Evolutionary conservation across 2,888 invertebrate genomes (phyloP), one percentile per base, ranked within the genome.

Genomic region (Nomada goodeniana): DNA sequence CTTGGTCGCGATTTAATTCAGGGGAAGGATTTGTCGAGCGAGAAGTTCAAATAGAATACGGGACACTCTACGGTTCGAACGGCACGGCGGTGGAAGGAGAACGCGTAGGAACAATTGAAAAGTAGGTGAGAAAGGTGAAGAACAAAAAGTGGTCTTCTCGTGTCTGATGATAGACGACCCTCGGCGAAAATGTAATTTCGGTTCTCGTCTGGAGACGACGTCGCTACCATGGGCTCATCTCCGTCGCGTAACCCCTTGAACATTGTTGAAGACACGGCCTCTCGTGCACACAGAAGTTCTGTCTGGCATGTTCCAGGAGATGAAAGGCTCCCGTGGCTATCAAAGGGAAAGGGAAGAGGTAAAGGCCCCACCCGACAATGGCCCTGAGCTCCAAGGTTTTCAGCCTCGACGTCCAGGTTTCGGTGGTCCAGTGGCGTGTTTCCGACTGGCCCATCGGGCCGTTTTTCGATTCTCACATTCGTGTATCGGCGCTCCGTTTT

Each of bases 271-370:
- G 80, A 83, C 71, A 69, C 74, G 65, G 78, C 55, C 79, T 75
- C 85, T 85, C 79, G 76, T 79, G 82, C 82, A 42, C 75, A 79
- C 73, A 79, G 76, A 76, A 79, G 76, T 79, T 84, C 75, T 72
- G 70, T 76, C 67, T 29, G 85, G 65, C 74, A 50, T 61, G 82
- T 80, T 75, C 67, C 77, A 74, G 42, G 72, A 84, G 86, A 87
- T 86, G 84, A 86, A 86, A 86, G 86, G 77, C 84, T 84, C 84
- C 87, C 70, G 80, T 86, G 67, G 82, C 80, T 86, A 82, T 86
- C 82, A 86, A 86, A 86, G 84, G 84, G 85, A 85, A 74, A 82
- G 81, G 81, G 84, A 80, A 64, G 76, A 84, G 76, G 80, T 64
- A 82, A 76, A 78, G 82, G 82, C 82, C 85, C 79, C 76, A 78